Base-by-base conservation (phyloP, 2,888 invertebrate species). In the Pachliopta kotzebuea region DNA sequence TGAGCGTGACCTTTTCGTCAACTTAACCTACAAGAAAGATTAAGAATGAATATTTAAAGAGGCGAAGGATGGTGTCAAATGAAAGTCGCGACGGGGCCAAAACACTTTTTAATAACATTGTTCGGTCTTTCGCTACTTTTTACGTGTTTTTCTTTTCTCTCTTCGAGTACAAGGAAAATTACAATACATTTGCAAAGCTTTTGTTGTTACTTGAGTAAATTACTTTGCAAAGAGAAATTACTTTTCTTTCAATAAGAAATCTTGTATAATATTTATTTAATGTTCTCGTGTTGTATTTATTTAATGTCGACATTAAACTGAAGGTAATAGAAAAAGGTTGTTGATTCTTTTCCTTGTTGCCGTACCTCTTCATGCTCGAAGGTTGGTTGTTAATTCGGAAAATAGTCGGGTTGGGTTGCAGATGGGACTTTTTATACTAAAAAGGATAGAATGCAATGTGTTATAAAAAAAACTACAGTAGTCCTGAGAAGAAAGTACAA, bases 21-120 rank as follows among this genome's bases (percentile, higher is more conserved):
- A 62, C 50, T 56, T 56, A 18, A 52, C 50, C 29, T 52, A 56
- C 56, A 62, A 62, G 49, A 54, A 62, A 63, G 45, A 63, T 58
- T 58, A 63, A 18, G 45, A 63, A 63, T 54, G 63, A 58, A 58
- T 58, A 58, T 63, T 63, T 54, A 63, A 63, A 63, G 49, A 57
- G 45, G 31, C 53, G 24, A 59, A 53, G 20, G 21, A 63, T 31
- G 62, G 56, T 62, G 59, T 59, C 58, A 58, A 54, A 63, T 37
- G 58, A 58, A 29, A 58, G 29, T 58, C 20, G 42, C 49, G 45
- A 20, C 49, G 50, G 31, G 23, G 31, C 31, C 37, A 45, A 63
- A 63, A 59, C 50, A 63, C 59, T 59, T 63, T 63, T 63, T 63
- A 63, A 63, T 63, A 63, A 63, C 49, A 49, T 63, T 55, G 54